Percentiles rank a stretch among this genome's conserved stretches.
These are phyloP conservation scores for Antedon bifida DNA, from an alignment of 35 echinoderm and acorn worm genomes.

Conservation along the genomic window DNA sequence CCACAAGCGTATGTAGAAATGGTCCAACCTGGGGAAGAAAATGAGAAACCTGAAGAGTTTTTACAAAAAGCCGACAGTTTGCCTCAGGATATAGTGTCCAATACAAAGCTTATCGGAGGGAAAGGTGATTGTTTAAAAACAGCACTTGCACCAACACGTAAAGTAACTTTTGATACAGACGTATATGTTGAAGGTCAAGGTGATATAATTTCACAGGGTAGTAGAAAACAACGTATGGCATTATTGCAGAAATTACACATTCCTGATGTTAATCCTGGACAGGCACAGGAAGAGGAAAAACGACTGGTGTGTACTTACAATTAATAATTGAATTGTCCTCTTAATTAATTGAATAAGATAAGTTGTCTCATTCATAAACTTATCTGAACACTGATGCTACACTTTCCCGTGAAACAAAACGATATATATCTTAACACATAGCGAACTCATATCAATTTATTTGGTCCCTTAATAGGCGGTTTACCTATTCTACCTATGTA, in stretches of 20 bases:
- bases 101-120: not conserved
- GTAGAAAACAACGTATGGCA: not conserved
- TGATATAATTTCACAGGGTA: not conserved
- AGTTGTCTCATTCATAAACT: no score
- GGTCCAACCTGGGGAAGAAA: not conserved
- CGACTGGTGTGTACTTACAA: not conserved
- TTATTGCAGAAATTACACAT: not conserved
- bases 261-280: not conserved
- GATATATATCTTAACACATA: no score
- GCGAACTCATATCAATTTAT: no score
- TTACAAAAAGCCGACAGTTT: not conserved
- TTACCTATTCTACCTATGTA: no score
- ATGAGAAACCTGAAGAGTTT: not conserved
- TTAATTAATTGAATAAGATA: no score
- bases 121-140: not conserved
- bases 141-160: not conserved
- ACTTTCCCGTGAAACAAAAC: no score
- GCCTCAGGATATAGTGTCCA: not conserved
- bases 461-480: no score
- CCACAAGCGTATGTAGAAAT: not conserved
- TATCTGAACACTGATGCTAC: no score
- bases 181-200: not conserved
- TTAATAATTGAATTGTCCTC: no score
- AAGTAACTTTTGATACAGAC: not conserved
- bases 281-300: not conserved